Evolutionary conservation across 2,797 vertebrate genomes (phyloP).

Genomic region (Sebastes melanostomus): DNA sequence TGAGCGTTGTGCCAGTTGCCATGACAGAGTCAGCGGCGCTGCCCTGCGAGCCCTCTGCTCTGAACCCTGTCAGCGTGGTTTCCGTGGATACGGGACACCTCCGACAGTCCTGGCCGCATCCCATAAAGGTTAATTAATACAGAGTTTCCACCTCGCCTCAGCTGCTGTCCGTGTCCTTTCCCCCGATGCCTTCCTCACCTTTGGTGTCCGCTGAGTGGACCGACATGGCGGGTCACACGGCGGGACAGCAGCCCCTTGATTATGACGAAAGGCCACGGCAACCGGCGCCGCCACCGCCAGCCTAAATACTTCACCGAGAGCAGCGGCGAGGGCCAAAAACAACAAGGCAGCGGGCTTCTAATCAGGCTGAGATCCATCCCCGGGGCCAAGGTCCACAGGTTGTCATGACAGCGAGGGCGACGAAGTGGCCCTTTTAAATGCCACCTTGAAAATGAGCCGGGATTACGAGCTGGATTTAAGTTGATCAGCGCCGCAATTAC

Average conservation of each 20-base stretch:
- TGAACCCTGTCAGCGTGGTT: slow-evolving; percentile 84
- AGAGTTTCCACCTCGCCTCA: slow-evolving; percentile 77
- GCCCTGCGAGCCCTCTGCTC: slow-evolving; percentile 75
- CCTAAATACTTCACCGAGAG: slow-evolving; percentile 63
- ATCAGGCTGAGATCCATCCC: slow-evolving; percentile 55
- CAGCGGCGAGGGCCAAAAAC: slow-evolving; percentile 47
- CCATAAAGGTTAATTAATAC: slow-evolving; percentile 88
- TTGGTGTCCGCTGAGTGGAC: slow-evolving; percentile 67
- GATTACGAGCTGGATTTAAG: slow-evolving; percentile 62
- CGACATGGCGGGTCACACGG: slow-evolving; percentile 69
- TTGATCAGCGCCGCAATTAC: slow-evolving; percentile 37
- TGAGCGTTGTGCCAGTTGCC: slow-evolving; percentile 77
- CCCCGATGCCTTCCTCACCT: slow-evolving; percentile 68
- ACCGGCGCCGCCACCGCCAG: slow-evolving; percentile 35
- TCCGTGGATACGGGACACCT: slow-evolving; percentile 80
- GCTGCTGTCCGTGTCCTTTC: slow-evolving; percentile 77
- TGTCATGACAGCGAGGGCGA: slow-evolving; percentile 60
- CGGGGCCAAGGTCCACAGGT: slow-evolving; percentile 52
- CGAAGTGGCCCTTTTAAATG: slow-evolving; percentile 60
- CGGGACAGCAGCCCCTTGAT: slow-evolving; percentile 65
- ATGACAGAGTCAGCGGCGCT: slow-evolving; percentile 77
- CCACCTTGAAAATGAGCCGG: slow-evolving; percentile 62
- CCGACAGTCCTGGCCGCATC: slow-evolving; percentile 76
- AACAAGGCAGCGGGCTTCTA: slow-evolving; percentile 49
- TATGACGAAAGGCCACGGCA: slow-evolving; percentile 66